Percentiles rank a stretch among this genome's conserved stretches.
phyloP scores from a whole-genome alignment of 2,797 vertebrate species.

The Eurystomus glaucurus region DNA sequence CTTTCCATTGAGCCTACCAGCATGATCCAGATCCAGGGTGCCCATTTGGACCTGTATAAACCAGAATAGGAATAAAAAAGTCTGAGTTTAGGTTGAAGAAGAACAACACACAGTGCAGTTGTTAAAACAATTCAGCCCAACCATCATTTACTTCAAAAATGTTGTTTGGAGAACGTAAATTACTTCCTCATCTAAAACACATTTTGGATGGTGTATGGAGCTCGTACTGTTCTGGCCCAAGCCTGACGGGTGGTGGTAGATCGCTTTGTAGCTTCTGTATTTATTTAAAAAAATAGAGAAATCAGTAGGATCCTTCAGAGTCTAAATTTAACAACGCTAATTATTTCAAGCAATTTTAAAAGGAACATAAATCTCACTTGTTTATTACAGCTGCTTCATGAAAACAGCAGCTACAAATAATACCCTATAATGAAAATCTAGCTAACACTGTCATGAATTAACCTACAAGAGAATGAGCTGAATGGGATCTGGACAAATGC shows the following conservation, averaged over 20 bases:
- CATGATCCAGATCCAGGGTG: background rate
- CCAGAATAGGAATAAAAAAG: background rate
- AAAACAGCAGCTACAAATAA: constrained; percentile 59
- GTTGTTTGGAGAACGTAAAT: constrained; percentile 16
- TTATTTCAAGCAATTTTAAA: constrained; percentile 38
- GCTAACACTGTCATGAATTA: background rate
- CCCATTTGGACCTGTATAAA: background rate
- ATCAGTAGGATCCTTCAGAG: constrained; percentile 25
- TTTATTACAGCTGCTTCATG: constrained; percentile 49
- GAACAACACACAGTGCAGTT: background rate
- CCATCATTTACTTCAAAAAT: background rate
- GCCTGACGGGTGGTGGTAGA: background rate
- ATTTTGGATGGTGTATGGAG: background rate
- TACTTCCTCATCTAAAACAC: background rate
- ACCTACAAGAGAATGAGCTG: background rate
- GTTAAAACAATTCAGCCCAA: background rate
- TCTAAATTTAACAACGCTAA: background rate
- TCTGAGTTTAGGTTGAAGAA: background rate
- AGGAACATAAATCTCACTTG: constrained; percentile 28
- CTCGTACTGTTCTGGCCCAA: background rate
- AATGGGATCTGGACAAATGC: background rate
- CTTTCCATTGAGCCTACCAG: background rate
- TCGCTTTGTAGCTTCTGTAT: background rate
- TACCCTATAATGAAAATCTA: constrained; percentile 22
- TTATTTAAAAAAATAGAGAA: background rate